A percentile compares a stretch with the other conserved stretches of the same genome.
These are phyloP conservation scores for Xenopus laevis DNA, from an alignment of 2,113 vertebrate genomes.

Conservation along the genomic window DNA sequence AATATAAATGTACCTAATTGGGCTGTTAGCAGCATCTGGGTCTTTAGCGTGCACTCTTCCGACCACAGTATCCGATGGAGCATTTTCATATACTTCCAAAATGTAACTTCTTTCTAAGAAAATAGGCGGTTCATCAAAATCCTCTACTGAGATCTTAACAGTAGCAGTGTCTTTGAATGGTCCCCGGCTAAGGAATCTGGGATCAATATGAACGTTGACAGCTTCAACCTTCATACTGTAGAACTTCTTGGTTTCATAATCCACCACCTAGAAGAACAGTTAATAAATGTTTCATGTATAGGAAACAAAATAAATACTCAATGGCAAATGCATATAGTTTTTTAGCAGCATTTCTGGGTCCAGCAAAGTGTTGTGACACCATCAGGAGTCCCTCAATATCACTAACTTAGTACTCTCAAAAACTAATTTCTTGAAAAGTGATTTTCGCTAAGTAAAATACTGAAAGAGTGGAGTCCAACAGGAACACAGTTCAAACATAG, in stretches of 20 bases:
- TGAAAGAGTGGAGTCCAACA: too few relatives aligned
- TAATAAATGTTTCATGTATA: too few relatives aligned
- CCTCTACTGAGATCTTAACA: conserved; percentile 88
- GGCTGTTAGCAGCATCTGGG: conserved; percentile 85
- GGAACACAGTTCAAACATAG: too few relatives aligned
- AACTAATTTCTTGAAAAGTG: too few relatives aligned
- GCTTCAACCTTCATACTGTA: conserved; percentile 92
- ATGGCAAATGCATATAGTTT: too few relatives aligned
- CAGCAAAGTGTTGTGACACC: too few relatives aligned
- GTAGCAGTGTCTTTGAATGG: conserved; percentile 93
- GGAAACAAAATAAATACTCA: too few relatives aligned
- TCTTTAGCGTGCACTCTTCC: conserved; percentile 95
- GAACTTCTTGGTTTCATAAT: conserved; percentile 87
- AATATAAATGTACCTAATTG: conserved; percentile 73
- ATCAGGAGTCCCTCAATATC: too few relatives aligned
- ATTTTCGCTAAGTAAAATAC: too few relatives aligned
- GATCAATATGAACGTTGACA: conserved; percentile 83
- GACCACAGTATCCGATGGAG: conserved; percentile 80
- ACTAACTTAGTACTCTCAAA: too few relatives aligned
- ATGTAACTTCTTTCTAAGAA: conserved; percentile 81
- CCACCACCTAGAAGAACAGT: conserved; percentile 70
- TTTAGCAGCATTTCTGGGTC: too few relatives aligned
- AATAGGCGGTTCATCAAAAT: conserved; percentile 88
- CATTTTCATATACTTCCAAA: conserved; percentile 92
- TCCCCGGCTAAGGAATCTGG: conserved; percentile 86